Evolutionary conservation across 35 echinoderm and acorn worm species (phyloP), one percentile per base, ranked within the genome.

Genomic region (Nesometra sesokonis): DNA sequence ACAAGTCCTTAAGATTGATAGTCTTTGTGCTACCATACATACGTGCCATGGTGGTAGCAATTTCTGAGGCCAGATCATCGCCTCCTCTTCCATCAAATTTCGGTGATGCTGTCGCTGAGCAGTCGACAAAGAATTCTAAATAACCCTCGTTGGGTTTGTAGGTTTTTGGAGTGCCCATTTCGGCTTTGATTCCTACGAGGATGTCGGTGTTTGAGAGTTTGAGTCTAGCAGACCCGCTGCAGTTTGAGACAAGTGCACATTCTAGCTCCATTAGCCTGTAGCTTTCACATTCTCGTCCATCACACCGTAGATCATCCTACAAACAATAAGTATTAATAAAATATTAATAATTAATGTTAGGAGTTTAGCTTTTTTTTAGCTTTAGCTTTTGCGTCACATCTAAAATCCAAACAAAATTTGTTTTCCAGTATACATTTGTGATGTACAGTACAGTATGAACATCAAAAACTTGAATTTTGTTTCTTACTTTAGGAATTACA

Each of bases 61-160:
- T 99, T 46, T 94, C 92, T 17, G 80, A 82, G 15, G 96, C 91
- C 39, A 99, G 86, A 32, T 99, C 96, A 32, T 92, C 88, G 0
- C 96, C 96, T 31, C 96, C 96, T 47, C 96, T 84, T 30, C 96
- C 96, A 76, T 94, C 96, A 86, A 99, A 99, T 79, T 94, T 90
- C 9, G 96, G 96, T 4, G 96, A 93, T 31, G 96, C 96, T 86
- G 94, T 99, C 29, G 96, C 96, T 47, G 96, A 99, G 76, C 94
- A 94, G 85, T 99, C 92, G 17, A 99, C 93, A 84, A 99, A 94
- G 84, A 99, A 99, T 86, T 99, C 96, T n/a, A 94, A 27, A 46
- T 80, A 88, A 32, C 96, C 96, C 46, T 87, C 78, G 21, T 88
- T 79, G 11, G 92, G 92, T 33, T 77, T 29, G 30, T 82, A 40